Conservation (phyloP, 2,888 invertebrate species). For the Apeira syringaria region DNA sequence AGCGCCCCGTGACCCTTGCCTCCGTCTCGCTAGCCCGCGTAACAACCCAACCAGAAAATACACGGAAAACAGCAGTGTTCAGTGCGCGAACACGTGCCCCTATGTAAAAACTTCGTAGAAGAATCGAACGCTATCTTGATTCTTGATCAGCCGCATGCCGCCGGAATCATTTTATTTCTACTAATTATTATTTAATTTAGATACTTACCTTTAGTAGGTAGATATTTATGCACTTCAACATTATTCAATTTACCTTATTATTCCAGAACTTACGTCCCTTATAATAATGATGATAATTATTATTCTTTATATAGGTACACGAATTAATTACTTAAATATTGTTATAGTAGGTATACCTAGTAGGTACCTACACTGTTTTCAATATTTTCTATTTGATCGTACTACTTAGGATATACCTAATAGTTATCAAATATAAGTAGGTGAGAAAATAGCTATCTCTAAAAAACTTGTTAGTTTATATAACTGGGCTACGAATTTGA, state of each 20-base stretch:
- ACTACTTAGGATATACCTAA: too few relatives aligned
- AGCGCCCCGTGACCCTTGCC: conserved; percentile 42
- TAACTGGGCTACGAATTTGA: too few relatives aligned
- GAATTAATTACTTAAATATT: too few relatives aligned
- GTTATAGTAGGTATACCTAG: too few relatives aligned
- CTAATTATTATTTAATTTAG: conserved; percentile 16
- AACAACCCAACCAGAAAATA: conserved; percentile 72
- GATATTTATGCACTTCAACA: too few relatives aligned
- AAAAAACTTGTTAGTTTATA: too few relatives aligned
- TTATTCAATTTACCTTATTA: too few relatives aligned
- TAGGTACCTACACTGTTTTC: conserved; percentile 27
- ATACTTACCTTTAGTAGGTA: conserved; percentile 10
- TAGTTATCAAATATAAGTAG: too few relatives aligned
- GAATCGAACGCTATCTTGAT: conserved; percentile 48
- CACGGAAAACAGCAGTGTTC: conserved; percentile 74
- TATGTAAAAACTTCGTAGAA: conserved; percentile 66
- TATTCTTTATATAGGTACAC: too few relatives aligned
- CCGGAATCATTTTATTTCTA: conserved; percentile 38
- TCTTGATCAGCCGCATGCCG: background rate
- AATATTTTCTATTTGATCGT: too few relatives aligned
- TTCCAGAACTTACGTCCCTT: background rate
- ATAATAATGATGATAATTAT: too few relatives aligned
- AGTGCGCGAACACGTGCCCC: conserved; percentile 74
- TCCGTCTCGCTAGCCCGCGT: conserved; percentile 39
- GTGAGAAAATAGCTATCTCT: too few relatives aligned